phyloP scores from a whole-genome alignment of 1,140 invertebrate genomes.

The Nylanderia fulva region DNA sequence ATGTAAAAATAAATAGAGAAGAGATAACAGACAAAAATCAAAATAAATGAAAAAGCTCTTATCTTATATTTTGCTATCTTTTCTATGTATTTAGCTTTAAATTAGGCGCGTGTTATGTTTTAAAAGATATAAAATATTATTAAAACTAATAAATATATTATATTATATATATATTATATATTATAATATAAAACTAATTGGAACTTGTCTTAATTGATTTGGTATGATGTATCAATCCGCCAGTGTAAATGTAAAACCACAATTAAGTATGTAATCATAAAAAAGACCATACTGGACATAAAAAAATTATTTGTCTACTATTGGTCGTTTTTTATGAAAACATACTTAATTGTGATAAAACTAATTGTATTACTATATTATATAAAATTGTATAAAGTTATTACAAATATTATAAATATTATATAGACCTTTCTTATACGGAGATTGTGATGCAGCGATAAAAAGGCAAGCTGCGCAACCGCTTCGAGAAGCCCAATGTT shows the following conservation, averaged over 20 bases:
- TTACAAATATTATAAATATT: neutral
- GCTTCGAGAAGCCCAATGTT: constrained; percentile 90
- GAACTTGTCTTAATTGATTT: too few species aligned
- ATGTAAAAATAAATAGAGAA: too few species aligned
- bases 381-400: neutral
- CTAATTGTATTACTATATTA: neutral
- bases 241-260: too few species aligned
- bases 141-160: neutral
- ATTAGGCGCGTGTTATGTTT: too few species aligned
- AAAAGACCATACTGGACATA: too few species aligned
- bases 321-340: too few species aligned
- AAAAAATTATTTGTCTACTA: too few species aligned
- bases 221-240: too few species aligned
- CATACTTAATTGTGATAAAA: neutral
- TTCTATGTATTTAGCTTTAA: neutral
- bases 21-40: neutral
- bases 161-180: neutral
- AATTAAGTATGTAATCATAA: too few species aligned
- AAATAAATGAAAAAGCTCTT: neutral
- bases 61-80: neutral
- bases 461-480: constrained; percentile 91
- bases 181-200: too few species aligned
- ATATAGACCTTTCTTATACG: constrained; percentile 87
- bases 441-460: constrained; percentile 89
- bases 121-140: too few species aligned